These are phyloP conservation scores for Hyla sarda DNA, from an alignment of 2,113 vertebrate genomes.

Conservation along the genomic window DNA sequence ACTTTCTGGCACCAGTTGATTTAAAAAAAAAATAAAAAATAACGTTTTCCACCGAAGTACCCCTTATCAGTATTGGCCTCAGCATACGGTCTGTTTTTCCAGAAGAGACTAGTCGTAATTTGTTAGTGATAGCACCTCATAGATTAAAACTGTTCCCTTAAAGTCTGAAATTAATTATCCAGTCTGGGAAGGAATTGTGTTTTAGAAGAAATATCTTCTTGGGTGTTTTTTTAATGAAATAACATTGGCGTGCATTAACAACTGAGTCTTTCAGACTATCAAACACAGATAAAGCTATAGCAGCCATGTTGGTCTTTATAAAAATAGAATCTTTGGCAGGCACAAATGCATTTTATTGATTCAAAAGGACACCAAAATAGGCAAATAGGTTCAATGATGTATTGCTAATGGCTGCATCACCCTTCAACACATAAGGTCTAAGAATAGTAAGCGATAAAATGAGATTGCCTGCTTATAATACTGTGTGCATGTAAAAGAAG, in stretches of 20 bases:
- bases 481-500: not conserved
- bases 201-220: constrained; percentile 21
- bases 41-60: too few relatives aligned
- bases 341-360: constrained; percentile 26
- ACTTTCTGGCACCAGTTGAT: too few relatives aligned
- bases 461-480: not conserved
- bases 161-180: constrained; percentile 52
- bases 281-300: constrained; percentile 18
- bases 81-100: constrained; percentile 18
- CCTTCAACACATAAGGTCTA: constrained; percentile 2
- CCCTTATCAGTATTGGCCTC: not conserved
- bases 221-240: constrained; percentile 51
- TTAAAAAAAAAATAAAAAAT: too few relatives aligned
- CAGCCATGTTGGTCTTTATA: constrained; percentile 24
- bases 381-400: constrained; percentile 1
- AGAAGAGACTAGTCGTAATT: constrained; percentile 33
- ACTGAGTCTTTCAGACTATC: constrained; percentile 19
- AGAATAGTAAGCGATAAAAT: constrained; percentile 32
- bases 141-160: constrained; percentile 34
- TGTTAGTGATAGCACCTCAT: constrained; percentile 54
- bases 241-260: constrained; percentile 28
- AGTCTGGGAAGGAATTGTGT: constrained; percentile 16
- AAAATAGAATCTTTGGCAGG: constrained; percentile 40
- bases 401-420: constrained; percentile 25
- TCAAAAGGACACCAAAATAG: constrained; percentile 40